Evolutionary conservation across 1,140 invertebrate species (phyloP), one percentile per base, ranked within the genome.

Genomic region (Hycleus phaleratus): DNA sequence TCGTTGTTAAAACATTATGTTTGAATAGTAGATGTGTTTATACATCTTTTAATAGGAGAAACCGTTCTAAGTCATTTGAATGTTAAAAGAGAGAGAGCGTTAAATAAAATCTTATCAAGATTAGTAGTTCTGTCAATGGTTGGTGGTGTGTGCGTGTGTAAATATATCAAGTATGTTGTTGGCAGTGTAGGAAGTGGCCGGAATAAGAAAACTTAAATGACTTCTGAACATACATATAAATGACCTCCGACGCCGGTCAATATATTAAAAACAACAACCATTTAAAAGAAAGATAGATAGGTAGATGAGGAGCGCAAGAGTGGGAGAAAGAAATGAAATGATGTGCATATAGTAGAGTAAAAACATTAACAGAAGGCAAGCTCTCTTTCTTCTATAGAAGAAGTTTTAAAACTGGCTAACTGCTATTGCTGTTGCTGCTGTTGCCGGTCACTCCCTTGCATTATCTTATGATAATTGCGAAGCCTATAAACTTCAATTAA

Each of bases 401-500:
- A 18, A 32, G 32, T 32, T 32, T 32, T 32, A 32, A 32, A 32
- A 32, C 4, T 7, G 32, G 32, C 32, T 32, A 32, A 7, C 7
- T 32, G 32, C 32, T 32, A 40, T 32, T 32, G 32, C 32, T 32
- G 46, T 25, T 38, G 24, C 11, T 38, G 42, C 39, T 49, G 58
- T 54, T 56, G 62, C 64, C 62, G 62, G 68, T 67, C 68, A 67
- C 66, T 69, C 65, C 68, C 61, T 65, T 66, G 60, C 60, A 71
- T 69, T 71, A 71, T 71, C 69, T 71, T 71, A 71, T 71, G 67
- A 71, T 71, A 71, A 71, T 71, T 71, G 67, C 69, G 61, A 57
- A 59, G 64, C 67, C 69, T 69, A 71, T 71, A 71, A 71, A 71
- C 69, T 69, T 69, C 69, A 71, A 71, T 71, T 71, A 71, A 71